Conservation (phyloP, 2,888 invertebrate genomes). For the Rhyacophila evoluta region DNA sequence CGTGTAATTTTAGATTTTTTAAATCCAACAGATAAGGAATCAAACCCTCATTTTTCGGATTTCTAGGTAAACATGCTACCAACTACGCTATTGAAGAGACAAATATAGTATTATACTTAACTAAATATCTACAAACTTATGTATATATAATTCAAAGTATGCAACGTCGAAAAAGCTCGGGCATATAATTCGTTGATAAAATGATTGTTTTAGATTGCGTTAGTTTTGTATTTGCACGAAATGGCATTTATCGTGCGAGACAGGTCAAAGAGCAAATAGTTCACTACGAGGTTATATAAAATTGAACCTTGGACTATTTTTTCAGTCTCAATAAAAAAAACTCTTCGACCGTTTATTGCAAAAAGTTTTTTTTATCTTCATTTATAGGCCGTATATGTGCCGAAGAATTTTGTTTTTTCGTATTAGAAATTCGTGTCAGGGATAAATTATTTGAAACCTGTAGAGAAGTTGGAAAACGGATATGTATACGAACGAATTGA, state of each 20-base stretch:
- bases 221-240: background rate
- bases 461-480: background rate
- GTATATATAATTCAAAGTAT: too few species aligned
- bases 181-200: background rate
- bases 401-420: constrained; percentile 1
- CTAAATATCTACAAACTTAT: too few species aligned
- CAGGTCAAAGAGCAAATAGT: constrained; percentile 21
- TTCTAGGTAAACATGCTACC: too few species aligned
- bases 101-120: too few species aligned
- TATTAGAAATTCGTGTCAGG: background rate
- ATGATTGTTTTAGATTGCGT: constrained; percentile 18
- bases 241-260: constrained; percentile 17
- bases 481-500: background rate
- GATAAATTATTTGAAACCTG: constrained; percentile 22
- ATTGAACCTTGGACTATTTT: constrained; percentile 2
- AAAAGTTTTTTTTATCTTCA: constrained; percentile 4
- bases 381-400: background rate
- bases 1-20: too few species aligned
- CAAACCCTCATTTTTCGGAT: too few species aligned
- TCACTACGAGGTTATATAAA: background rate
- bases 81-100: too few species aligned
- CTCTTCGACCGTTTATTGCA: constrained; percentile 1
- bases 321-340: constrained; percentile 13
- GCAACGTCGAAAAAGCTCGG: background rate
- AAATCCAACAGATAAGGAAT: too few species aligned